Percentiles rank a stretch among this genome's conserved stretches.
phyloP scores from a whole-genome alignment of 2,113 vertebrate species.

The Saiga tatarica region DNA sequence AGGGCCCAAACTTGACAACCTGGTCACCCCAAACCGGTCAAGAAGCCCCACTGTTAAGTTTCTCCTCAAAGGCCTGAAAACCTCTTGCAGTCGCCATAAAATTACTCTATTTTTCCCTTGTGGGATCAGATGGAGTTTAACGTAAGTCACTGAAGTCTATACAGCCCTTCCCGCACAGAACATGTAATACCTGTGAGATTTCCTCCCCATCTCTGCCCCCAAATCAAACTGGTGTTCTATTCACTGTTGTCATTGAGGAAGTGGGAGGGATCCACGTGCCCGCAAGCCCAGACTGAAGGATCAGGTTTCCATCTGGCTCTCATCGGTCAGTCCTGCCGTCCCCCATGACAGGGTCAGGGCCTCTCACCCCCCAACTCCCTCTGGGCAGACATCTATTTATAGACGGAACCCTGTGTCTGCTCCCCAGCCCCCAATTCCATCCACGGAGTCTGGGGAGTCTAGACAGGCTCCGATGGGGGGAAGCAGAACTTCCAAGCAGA shows the following conservation, averaged over 20 bases:
- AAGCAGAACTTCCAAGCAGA: not conserved
- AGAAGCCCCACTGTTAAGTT: not conserved
- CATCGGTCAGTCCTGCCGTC: fast-evolving
- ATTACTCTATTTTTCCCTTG: not conserved
- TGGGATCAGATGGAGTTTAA: not conserved
- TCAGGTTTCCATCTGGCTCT: not conserved
- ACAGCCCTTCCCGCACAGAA: not conserved
- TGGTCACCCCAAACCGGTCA: too few species aligned
- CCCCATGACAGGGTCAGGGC: not conserved
- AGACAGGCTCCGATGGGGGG: not conserved
- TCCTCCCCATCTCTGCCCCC: not conserved
- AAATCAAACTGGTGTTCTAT: not conserved
- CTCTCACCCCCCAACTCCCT: not conserved
- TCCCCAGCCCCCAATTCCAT: not conserved
- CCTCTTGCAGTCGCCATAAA: not conserved
- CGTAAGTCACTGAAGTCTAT: not conserved
- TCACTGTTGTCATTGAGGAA: not conserved
- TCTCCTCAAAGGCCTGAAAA: not conserved
- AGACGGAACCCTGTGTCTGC: not conserved
- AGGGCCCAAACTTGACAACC: not conserved
- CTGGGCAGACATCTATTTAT: not conserved
- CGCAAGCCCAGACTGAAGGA: not conserved
- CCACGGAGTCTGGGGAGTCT: not conserved
- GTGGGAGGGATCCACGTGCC: not conserved
- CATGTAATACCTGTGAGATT: not conserved